A percentile compares a stretch with the other conserved stretches of the same genome.
phyloP scores from a whole-genome alignment of 2,888 invertebrate genomes.

The Ernsta delagoae region DNA sequence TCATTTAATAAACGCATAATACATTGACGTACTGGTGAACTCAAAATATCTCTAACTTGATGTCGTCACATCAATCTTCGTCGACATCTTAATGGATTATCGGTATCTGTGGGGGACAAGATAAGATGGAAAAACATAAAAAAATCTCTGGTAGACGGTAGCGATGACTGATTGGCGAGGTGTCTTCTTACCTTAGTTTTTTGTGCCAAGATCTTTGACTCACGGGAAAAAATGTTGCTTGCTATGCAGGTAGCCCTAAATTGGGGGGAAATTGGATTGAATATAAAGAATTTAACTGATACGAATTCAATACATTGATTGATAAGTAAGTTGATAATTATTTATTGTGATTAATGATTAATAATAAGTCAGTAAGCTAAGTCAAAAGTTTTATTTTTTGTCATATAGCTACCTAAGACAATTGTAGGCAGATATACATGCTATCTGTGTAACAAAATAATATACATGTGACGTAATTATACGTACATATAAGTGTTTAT shows the following conservation, averaged over 20 bases:
- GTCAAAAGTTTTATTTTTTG: too few species aligned
- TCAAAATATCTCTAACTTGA: constrained; percentile 66
- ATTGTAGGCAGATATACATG: too few species aligned
- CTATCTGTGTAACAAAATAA: too few species aligned
- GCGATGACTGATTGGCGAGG: constrained; percentile 20
- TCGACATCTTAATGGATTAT: constrained; percentile 78
- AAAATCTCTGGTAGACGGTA: constrained; percentile 38
- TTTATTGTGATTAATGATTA: too few species aligned
- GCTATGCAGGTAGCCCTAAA: neutral
- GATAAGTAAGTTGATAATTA: too few species aligned
- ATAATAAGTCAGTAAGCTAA: too few species aligned
- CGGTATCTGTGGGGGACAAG: constrained; percentile 42
- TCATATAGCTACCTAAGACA: too few species aligned
- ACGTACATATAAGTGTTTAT: too few species aligned
- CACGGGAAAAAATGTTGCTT: neutral
- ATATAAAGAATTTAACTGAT: too few species aligned
- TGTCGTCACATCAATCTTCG: constrained; percentile 73
- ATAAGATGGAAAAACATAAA: constrained; percentile 9
- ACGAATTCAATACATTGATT: too few species aligned
- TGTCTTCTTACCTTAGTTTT: neutral
- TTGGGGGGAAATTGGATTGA: neutral
- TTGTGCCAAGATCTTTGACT: constrained; percentile 7
- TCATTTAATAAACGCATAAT: neutral
- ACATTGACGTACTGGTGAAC: constrained; percentile 55
- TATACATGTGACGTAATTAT: too few species aligned